A percentile compares a stretch with the other conserved stretches of the same genome.
phyloP scores from a whole-genome alignment of 37 sponge, comb jelly and placozoan genomes.

The Aplysina aerophoba region DNA sequence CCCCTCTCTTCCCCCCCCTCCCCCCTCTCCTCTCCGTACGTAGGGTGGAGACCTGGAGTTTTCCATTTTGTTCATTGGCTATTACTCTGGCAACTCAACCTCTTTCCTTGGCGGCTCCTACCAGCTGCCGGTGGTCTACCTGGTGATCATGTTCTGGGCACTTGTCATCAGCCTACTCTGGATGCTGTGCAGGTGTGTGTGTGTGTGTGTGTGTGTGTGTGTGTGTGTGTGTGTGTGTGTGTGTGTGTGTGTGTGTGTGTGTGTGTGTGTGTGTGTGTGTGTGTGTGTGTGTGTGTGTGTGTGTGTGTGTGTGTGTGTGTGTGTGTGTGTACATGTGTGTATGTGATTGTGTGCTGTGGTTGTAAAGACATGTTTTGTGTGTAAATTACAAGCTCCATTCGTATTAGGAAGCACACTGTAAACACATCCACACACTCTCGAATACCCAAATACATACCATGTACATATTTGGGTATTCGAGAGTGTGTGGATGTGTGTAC shows the following conservation, averaged over 20 bases:
- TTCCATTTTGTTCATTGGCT: slow-evolving; percentile 37
- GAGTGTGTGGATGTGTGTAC: too few relatives aligned
- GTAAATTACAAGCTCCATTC: too few relatives aligned
- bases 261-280: not conserved
- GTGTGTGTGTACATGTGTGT: not conserved
- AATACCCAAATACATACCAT: too few relatives aligned
- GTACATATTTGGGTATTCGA: too few relatives aligned
- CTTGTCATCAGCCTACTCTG: slow-evolving; percentile 20
- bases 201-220: not conserved
- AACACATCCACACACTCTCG: too few relatives aligned
- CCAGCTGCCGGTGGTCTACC: slow-evolving; percentile 26
- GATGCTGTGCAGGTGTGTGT: slow-evolving; percentile 7
- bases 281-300: not conserved
- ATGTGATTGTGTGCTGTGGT: not conserved
- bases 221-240: not conserved
- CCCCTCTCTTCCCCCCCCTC: too few relatives aligned
- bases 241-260: slow-evolving; percentile 2
- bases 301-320: not conserved
- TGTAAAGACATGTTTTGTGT: too few relatives aligned
- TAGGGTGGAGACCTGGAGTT: slow-evolving; percentile 29
- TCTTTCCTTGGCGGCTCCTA: not conserved
- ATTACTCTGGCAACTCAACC: slow-evolving; percentile 4
- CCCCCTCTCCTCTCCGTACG: not conserved
- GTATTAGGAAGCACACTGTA: too few relatives aligned
- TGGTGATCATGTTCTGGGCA: slow-evolving; percentile 37